These are phyloP conservation scores for Drosophila kuntzei DNA, from an alignment of 2,888 invertebrate genomes.

Conservation along the genomic window DNA sequence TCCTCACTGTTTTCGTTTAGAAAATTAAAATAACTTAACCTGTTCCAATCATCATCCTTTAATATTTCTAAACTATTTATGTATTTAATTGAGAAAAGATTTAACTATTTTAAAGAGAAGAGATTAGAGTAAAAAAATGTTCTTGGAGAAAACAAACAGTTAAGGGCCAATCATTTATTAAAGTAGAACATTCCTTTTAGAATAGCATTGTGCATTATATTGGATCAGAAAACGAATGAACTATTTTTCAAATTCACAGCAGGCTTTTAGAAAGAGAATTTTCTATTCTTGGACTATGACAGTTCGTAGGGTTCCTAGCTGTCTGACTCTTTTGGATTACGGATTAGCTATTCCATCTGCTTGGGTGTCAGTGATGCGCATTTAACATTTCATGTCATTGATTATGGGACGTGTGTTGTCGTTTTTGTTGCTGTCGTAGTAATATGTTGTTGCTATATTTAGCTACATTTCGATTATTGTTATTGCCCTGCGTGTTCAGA, in stretches of 20 bases:
- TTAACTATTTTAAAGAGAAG: no score
- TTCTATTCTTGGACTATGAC: slow-evolving; percentile 3
- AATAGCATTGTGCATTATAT: no score
- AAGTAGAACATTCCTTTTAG: no score
- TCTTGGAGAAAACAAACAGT: no score
- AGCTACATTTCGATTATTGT: slow-evolving; percentile 61
- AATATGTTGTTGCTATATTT: slow-evolving; percentile 50
- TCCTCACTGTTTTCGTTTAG: background rate
- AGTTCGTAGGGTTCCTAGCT: background rate
- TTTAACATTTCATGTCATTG: slow-evolving; percentile 36
- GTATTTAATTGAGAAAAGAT: no score
- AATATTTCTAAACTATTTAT: no score
- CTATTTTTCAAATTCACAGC: background rate
- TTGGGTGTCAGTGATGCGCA: slow-evolving; percentile 21
- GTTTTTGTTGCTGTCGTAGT: slow-evolving; percentile 2
- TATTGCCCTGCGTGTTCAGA: slow-evolving; percentile 41
- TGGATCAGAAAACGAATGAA: background rate
- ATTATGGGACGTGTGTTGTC: slow-evolving; percentile 37
- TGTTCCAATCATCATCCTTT: no score
- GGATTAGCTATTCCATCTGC: slow-evolving; percentile 22
- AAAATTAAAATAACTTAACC: background rate
- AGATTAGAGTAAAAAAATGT: no score
- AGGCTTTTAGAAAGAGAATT: background rate
- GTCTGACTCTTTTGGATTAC: slow-evolving; percentile 8
- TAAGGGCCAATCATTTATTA: no score